Conservation (phyloP, 2,888 invertebrate genomes). For the Agonum fuliginosum region DNA sequence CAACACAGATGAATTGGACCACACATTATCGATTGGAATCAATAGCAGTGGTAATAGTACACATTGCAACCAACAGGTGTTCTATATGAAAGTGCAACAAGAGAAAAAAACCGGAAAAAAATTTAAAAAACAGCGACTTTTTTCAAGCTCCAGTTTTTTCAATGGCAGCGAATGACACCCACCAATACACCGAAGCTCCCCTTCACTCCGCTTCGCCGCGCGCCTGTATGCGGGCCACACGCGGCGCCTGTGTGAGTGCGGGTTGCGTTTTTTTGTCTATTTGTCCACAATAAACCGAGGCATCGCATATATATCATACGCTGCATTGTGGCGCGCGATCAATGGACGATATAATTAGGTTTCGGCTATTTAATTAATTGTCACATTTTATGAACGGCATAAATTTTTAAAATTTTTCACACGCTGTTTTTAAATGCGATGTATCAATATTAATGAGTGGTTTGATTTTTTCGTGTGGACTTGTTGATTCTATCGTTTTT, state of each 20-base stretch:
- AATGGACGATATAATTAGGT: constrained; percentile 60
- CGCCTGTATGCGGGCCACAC: neutral
- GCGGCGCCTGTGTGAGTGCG: constrained; percentile 18
- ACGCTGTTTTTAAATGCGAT: constrained; percentile 59
- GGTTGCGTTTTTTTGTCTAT: constrained; percentile 56
- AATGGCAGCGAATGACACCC: constrained; percentile 70
- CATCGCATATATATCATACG: constrained; percentile 49
- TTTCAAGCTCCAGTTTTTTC: constrained; percentile 66
- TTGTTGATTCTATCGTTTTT: constrained; percentile 57
- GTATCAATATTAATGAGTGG: constrained; percentile 60
- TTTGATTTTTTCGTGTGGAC: constrained; percentile 51
- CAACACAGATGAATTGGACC: constrained; percentile 52
- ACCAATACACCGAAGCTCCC: no score
- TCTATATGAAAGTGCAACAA: constrained; percentile 58
- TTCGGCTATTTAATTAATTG: constrained; percentile 60
- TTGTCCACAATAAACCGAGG: constrained; percentile 57
- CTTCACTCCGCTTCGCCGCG: constrained; percentile 60
- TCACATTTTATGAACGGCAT: constrained; percentile 60
- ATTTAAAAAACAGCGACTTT: constrained; percentile 57
- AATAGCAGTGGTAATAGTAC: constrained; percentile 55
- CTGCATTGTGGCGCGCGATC: constrained; percentile 57
- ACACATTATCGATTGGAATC: constrained; percentile 58
- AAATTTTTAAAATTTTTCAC: constrained; percentile 60
- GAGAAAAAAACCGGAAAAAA: constrained; percentile 53
- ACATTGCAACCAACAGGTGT: constrained; percentile 58